phyloP scores from a whole-genome alignment of 2,113 vertebrate genomes.

The Trogon melanurus region DNA sequence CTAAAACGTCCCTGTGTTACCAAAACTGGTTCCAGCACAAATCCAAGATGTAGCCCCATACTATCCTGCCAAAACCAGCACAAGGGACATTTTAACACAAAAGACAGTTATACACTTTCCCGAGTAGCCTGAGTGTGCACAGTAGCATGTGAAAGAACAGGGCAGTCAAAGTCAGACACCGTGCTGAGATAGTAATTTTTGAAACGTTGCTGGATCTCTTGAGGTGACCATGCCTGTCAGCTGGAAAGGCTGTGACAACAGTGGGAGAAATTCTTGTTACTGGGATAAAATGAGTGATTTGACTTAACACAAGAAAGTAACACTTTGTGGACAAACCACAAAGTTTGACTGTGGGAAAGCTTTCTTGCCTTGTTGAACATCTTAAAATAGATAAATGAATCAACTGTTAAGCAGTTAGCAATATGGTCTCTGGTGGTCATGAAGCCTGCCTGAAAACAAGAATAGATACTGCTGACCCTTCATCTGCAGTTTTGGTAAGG shows the following conservation, averaged over 20 bases:
- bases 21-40: no score
- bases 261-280: background rate
- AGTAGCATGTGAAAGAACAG: background rate
- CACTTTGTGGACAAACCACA: background rate
- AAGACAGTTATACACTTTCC: background rate
- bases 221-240: background rate
- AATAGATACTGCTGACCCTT: constrained; percentile 15
- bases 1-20: no score
- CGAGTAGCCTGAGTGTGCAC: background rate
- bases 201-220: background rate
- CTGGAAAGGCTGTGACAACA: background rate
- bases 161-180: background rate
- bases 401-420: background rate
- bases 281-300: background rate
- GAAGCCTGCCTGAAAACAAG: background rate
- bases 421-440: background rate
- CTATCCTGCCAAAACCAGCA: no score
- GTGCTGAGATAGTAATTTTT: background rate
- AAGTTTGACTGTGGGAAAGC: background rate
- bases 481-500: background rate
- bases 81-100: background rate
- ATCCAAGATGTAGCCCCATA: no score
- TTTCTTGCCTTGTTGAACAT: background rate
- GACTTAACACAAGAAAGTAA: background rate
- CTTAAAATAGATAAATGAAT: background rate